Evolutionary conservation across 2,888 invertebrate genomes (phyloP), one percentile per base, ranked within the genome.

Genomic region (Cheilosia impressa): DNA sequence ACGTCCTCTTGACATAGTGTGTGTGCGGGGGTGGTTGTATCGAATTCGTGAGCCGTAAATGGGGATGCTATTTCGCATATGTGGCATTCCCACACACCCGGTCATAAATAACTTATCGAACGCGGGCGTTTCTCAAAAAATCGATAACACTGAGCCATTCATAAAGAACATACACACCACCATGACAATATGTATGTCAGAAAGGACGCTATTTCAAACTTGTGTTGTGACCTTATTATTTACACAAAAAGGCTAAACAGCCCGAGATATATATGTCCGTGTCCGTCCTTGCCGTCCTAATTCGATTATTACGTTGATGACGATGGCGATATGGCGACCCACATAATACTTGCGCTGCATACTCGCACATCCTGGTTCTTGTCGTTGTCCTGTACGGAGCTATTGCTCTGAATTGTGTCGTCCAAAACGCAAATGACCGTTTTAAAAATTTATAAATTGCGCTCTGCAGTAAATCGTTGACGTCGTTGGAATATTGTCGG

Each of bases 371-470:
- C 22, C 13, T 15, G 27, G 13, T 19, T 47, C 47, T 9, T 50
- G 41, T 4, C 13, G 10, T 6, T n/a, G 52, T 38, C 53, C 41
- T 55, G 22, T 22, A 17, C 34, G 27, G 10, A 27, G 24, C 63
- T 57, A 55, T 27, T 34, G 22, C 60, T 34, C 24, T 24, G 52
- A 76, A 82, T 69, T 65, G 52, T 82, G 81, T 71, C 79, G 79
- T 76, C 75, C 75, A 66, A 79, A 84, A 84, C 79, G 75, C 84
- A 79, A 84, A 84, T 84, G 75, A 84, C 79, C 84, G 75, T 84
- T 84, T 84, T 84, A 84, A 84, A 84, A 79, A 84, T 75, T 79
- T 84, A 84, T 84, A 84, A 79, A 84, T 84, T 84, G 75, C 71
- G 75, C 84, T 84, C 75, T 84, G 84, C 84, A 84, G 84, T 84